Conservation (phyloP, 1,140 invertebrate species). For the Caligus rogercresseyi region DNA sequence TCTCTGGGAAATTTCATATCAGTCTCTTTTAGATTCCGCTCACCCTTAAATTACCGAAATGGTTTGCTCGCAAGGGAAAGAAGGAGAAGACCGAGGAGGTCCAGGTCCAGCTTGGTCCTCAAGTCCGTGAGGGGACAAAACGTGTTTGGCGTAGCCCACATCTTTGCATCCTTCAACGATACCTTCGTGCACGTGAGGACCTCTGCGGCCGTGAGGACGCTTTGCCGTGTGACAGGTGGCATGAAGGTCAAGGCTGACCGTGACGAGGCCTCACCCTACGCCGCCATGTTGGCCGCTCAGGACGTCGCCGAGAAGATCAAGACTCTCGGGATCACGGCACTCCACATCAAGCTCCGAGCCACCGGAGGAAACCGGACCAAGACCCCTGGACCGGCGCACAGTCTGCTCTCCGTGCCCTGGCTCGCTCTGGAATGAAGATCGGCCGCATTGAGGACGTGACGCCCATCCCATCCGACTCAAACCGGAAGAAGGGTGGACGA, state of each 20-base stretch:
- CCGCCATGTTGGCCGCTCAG: conserved; percentile 99
- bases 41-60: conserved; percentile 33
- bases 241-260: conserved; percentile 99
- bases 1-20: too few relatives aligned
- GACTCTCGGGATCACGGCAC: conserved; percentile 80
- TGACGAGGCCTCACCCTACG: conserved; percentile 98
- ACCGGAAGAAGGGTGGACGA: conserved; percentile 96
- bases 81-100: conserved; percentile 76
- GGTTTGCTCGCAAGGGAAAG: conserved; percentile 96
- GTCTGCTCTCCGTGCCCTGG: conserved; percentile 87
- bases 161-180: conserved; percentile 98
- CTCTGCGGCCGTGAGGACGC: conserved; percentile 54
- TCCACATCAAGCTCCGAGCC: conserved; percentile 94
- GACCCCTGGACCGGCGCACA: conserved; percentile 97
- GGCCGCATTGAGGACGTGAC: conserved; percentile 99
- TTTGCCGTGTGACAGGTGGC: conserved; percentile 73
- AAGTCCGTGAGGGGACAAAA: conserved; percentile 90
- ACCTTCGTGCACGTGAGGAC: conserved; percentile 99
- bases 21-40: too few relatives aligned
- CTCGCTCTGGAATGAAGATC: conserved; percentile 97
- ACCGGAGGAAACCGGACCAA: conserved; percentile 97
- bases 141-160: conserved; percentile 97
- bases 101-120: conserved; percentile 87
- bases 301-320: conserved; percentile 99
- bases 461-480: conserved; percentile 95